A percentile compares a stretch with the other conserved stretches of the same genome.
Conservation (phyloP, 2,888 invertebrate species). For the Acrobasis consociella region DNA sequence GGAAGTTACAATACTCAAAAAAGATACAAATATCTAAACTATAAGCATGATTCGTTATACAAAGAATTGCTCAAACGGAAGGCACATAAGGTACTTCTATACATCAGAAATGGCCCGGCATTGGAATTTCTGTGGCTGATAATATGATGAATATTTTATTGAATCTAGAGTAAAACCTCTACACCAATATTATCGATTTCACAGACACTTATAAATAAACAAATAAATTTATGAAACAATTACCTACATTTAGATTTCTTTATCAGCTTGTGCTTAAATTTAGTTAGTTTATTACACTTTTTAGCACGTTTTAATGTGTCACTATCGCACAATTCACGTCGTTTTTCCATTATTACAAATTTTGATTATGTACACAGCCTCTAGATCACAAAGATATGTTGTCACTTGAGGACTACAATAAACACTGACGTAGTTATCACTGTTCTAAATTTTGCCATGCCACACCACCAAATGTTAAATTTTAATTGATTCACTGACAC, state of each 20-base stretch:
- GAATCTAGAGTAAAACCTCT: no score
- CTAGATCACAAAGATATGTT: slow-evolving; percentile 37
- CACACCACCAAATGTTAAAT: not conserved
- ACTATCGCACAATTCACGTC: slow-evolving; percentile 38
- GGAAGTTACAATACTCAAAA: no score
- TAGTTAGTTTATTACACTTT: slow-evolving; percentile 66
- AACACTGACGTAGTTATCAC: slow-evolving; percentile 15
- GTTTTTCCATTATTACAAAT: slow-evolving; percentile 48
- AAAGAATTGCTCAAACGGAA: no score
- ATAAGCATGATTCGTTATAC: no score
- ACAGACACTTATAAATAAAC: no score
- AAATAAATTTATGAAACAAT: slow-evolving; percentile 30
- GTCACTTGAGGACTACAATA: not conserved
- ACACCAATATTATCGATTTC: no score
- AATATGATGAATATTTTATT: no score
- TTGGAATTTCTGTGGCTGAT: no score
- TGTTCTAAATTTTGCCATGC: not conserved
- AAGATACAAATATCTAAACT: no score
- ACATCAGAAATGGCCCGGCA: no score
- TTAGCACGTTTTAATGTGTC: slow-evolving; percentile 62
- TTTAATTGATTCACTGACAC: slow-evolving; percentile 29
- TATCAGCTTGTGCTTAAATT: slow-evolving; percentile 72
- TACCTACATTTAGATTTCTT: slow-evolving; percentile 71
- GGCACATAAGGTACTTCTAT: no score
- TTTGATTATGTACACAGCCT: not conserved